Evolutionary conservation across 2,113 vertebrate genomes (phyloP).

Genomic region (Paedocypris sp.): DNA sequence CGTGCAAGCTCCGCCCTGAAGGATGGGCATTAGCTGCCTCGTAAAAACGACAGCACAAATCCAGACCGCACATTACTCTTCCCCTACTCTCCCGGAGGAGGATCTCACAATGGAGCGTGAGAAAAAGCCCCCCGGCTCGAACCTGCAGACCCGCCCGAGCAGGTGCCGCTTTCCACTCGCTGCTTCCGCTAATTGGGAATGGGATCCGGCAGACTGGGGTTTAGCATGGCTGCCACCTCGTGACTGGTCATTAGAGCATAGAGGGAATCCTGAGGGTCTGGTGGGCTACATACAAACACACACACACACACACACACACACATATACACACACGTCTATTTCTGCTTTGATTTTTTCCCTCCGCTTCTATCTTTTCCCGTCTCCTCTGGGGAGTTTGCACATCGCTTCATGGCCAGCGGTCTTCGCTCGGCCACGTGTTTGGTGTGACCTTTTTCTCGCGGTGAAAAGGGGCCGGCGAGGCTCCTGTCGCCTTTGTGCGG

Average conservation of each 20-base stretch:
- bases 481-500: conserved; percentile 47
- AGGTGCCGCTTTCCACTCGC: conserved; percentile 59
- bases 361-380: conserved; percentile 28
- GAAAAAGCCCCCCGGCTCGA: conserved; percentile 42
- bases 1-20: background rate
- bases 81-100: conserved; percentile 15
- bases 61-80: conserved; percentile 12
- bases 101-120: conserved; percentile 26
- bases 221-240: conserved; percentile 43
- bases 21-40: background rate
- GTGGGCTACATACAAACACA: conserved; percentile 23
- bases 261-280: conserved; percentile 49
- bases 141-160: conserved; percentile 51
- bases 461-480: conserved; percentile 45
- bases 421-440: conserved; percentile 52
- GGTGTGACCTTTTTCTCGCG: conserved; percentile 52
- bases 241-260: conserved; percentile 55
- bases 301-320: conserved; percentile 1
- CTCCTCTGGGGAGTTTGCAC: conserved; percentile 33
- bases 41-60: conserved; percentile 6
- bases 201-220: conserved; percentile 43
- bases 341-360: conserved; percentile 44
- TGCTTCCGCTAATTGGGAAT: conserved; percentile 62
- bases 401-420: conserved; percentile 46
- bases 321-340: conserved; percentile 16